Base-by-base conservation (phyloP, 2,888 invertebrate genomes). In the Antheraea yamamai region DNA sequence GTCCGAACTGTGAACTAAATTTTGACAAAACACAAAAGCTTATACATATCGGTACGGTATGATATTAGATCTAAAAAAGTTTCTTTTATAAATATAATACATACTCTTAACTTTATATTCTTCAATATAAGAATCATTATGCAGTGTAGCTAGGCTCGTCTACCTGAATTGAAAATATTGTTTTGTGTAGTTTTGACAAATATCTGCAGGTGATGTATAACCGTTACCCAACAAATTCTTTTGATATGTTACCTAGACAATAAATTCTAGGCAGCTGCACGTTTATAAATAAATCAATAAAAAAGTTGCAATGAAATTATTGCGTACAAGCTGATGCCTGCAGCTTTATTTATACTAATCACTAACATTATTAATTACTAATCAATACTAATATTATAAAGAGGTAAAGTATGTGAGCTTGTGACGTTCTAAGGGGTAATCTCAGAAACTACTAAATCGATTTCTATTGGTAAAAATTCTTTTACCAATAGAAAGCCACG, bases 171-270 rank as follows among this genome's bases (percentile, higher is more conserved):
- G 82, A 85, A 81, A 58, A 81, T 87, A 85, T 89, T 88, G 85
- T 84, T 82, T 83, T 82, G 79, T 86, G 88, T 70, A 92, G 87
- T 93, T 94, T 93, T 94, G 94, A 94, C 92, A 92, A 94, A 94
- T 94, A 92, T 91, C 91, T 93, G 92, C 92, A 94, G 93, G 94
- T 94, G 94, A 93, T 91, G 91, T 87, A 86, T 83, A 81, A 89
- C 87, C 91, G 91, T 91, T 91, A 87, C 89, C 90, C 86, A 85
- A 84, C 90, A 92, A 92, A 92, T 92, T 93, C 84, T 85, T 91
- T 88, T 93, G 93, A 93, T 93, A 90, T 93, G 94, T 94, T 90
- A 91, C 90, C 90, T 88, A 89, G 92, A 92, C 92, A 90, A 89
- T 89, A 89, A 89, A 88, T 88, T 85, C 82, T 84, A 85, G 86